Evolutionary conservation across 1,140 invertebrate genomes (phyloP).

Genomic region (Caenorhabditis tropicalis): DNA sequence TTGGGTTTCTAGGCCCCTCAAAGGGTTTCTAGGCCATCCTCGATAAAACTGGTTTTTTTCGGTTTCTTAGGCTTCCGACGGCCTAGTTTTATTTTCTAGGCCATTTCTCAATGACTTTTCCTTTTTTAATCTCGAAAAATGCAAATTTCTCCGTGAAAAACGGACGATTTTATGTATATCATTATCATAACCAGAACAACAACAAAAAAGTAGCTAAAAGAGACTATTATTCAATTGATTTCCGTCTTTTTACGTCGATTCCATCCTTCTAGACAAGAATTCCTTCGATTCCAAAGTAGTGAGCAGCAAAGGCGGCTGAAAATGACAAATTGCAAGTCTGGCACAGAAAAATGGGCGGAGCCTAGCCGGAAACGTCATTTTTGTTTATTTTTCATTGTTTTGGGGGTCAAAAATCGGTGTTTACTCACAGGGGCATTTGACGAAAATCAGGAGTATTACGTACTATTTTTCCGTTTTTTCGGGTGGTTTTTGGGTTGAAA

Average conservation of each 20-base stretch:
- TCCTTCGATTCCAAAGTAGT: conserved; percentile 32
- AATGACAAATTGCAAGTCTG: neutral
- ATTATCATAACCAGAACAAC: neutral
- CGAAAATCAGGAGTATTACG: neutral
- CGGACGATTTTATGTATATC: too few species aligned
- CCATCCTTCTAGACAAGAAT: neutral
- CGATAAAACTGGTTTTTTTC: too few species aligned
- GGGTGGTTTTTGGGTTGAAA: neutral
- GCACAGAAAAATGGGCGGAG: neutral
- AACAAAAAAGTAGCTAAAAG: neutral
- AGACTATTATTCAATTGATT: too few species aligned
- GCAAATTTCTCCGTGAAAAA: too few species aligned
- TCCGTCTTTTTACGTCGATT: neutral
- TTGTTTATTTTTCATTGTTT: neutral
- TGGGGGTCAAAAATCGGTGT: neutral
- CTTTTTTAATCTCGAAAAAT: too few species aligned
- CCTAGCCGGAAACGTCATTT: neutral
- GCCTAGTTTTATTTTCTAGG: too few species aligned
- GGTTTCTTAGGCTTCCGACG: too few species aligned
- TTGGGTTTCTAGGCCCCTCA: too few species aligned
- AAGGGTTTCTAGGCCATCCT: too few species aligned
- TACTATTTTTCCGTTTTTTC: neutral
- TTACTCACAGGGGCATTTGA: neutral
- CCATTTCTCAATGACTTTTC: too few species aligned
- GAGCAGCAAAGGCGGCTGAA: conserved; percentile 28